Percentiles rank a stretch among this genome's conserved stretches.
Evolutionary conservation across 1,140 invertebrate species (phyloP).

Genomic region (Hylyphantes graminicola): DNA sequence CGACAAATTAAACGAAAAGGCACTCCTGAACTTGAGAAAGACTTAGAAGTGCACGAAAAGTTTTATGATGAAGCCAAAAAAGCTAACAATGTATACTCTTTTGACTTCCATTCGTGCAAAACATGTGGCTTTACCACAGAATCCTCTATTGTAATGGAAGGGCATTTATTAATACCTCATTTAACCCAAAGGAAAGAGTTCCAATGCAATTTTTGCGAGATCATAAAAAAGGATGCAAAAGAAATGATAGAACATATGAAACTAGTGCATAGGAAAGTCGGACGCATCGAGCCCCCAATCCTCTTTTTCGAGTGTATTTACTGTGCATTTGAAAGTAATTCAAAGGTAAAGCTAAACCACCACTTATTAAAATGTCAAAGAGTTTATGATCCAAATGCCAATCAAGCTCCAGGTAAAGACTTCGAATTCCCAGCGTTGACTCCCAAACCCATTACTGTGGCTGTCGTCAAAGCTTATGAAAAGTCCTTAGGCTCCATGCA

Average conservation of each 20-base stretch:
- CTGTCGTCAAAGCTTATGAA: conserved; percentile 64
- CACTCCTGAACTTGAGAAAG: conserved; percentile 79
- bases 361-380: conserved; percentile 90
- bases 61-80: conserved; percentile 70
- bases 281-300: conserved; percentile 83
- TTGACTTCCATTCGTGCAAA: conserved; percentile 85
- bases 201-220: conserved; percentile 85
- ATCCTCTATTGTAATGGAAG: conserved; percentile 84
- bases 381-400: conserved; percentile 88
- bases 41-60: conserved; percentile 89
- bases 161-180: conserved; percentile 92
- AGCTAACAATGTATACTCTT: conserved; percentile 82
- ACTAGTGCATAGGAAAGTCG: conserved; percentile 84
- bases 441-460: conserved; percentile 70
- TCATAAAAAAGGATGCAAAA: conserved; percentile 84
- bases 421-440: conserved; percentile 92
- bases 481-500: conserved; percentile 59
- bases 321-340: conserved; percentile 94
- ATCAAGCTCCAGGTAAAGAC: conserved; percentile 84
- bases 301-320: conserved; percentile 92
- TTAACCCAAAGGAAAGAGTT: conserved; percentile 78
- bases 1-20: conserved; percentile 75
- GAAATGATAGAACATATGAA: conserved; percentile 94
- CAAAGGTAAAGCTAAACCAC: conserved; percentile 89
- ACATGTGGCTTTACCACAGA: conserved; percentile 94